Base-by-base conservation (phyloP, 1,140 invertebrate species). In the Aphelinus atriplicis region DNA sequence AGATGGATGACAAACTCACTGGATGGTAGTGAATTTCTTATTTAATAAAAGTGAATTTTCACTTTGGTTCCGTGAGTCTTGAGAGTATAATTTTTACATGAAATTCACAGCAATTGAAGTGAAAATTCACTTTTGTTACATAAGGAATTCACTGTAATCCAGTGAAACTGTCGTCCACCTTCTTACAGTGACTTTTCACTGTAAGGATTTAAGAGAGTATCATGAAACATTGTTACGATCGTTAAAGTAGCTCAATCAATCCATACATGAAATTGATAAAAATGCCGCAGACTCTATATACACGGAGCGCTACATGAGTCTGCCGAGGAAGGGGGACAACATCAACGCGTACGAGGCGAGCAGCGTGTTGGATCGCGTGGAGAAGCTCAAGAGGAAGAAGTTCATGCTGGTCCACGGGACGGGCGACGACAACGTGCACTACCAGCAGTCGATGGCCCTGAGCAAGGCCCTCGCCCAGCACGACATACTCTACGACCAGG, bases 301-400 rank as follows among this genome's bases (percentile, higher is more conserved):
- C 80, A 92, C 92, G 10, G 92, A 93, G 77, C 82, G 92, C 51
- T 92, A 90, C 79, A 93, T 93, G 92, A 91, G 91, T 2, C 81
- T 90, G 5, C 92, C 92, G 3, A 89, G 84, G 43, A 26, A 70
- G 3, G 81, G 85, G 9, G 91, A 92, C 71, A 93, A 93, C 79
- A 81, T 88, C 7, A 62, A 77, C 1, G 90, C 87, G 3, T 93
- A 93, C 81, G 87, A 90, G 73, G 77, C 80, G 7, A 86, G 89
- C 43, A 90, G 91, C 80, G 85, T 92, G 2, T 88, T 88, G 0
- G 83, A 84, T 66, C 84, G 84, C 72, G 89, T 90, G 2, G 84
- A 89, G 4, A 89, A 90, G 46, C 87, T 92, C 10, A 84, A 87
- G 43, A 81, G 81, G 10, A 90, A 90, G 73, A 90, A 91, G 71